Evolutionary conservation across 2,797 vertebrate species (phyloP), one percentile per base, ranked within the genome.

Genomic region (Macropodus opercularis): DNA sequence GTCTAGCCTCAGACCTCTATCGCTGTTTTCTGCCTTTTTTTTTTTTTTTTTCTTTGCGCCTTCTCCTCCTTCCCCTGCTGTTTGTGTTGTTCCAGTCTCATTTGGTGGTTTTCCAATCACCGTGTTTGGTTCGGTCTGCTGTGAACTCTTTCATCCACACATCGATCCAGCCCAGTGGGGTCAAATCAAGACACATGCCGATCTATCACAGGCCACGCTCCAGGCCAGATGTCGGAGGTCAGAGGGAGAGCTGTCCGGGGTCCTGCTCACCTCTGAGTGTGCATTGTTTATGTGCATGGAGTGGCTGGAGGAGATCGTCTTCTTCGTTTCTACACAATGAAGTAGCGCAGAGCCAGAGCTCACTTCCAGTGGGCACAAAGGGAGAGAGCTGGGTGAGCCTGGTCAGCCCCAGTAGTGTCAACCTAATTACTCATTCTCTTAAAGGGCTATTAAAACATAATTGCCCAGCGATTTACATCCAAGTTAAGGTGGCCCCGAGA

Each of bases 371-470:
- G 80, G 87, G 73, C 74, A 83, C 84, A 77, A 76, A 83, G 79
- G 83, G 75, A 84, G 70, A 80, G 85, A 86, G 90, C 86, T 86
- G 85, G 89, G 85, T 87, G 86, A 89, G 89, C 65, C 80, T 87
- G 90, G 92, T 92, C 91, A 91, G 84, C 90, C 85, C 84, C 77
- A 80, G 81, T 71, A 87, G 84, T 90, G 84, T 91, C 87, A 90
- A 88, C 87, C 87, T 87, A 92, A 92, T 93, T 92, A 93, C 87
- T 92, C 91, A 92, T 92, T 92, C 90, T 92, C 89, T 92, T 93
- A 91, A 92, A 92, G 90, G 90, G 83, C 89, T 88, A 93, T 92
- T 93, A 92, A 92, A 92, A 91, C 92, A 92, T 93, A 92, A 93
- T 93, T 93, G 91, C 89, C 86, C 64, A 49, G 85, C 91, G 90